A percentile compares a stretch with the other conserved stretches of the same genome.
These are phyloP conservation scores for Unio delphinus DNA, from an alignment of 2,888 invertebrate genomes.

Conservation along the genomic window DNA sequence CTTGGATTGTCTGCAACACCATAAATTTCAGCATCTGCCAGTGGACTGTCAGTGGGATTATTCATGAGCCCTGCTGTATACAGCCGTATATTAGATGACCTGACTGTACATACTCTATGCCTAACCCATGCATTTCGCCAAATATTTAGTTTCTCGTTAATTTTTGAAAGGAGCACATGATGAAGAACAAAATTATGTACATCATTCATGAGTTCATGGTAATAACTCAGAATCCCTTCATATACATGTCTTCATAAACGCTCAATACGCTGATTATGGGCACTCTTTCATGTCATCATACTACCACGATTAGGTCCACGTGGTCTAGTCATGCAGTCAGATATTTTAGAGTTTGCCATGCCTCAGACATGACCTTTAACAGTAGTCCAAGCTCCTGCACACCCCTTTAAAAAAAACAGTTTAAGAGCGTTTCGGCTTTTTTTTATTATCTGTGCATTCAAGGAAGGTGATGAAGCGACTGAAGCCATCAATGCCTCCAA, in stretches of 20 bases:
- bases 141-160: constrained; percentile 17
- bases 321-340: constrained; percentile 17
- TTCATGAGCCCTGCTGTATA: too few species aligned
- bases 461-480: constrained; percentile 16
- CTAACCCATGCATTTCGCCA: constrained; percentile 17
- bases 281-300: constrained; percentile 24
- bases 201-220: constrained; percentile 18
- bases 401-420: constrained; percentile 11
- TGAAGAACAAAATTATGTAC: constrained; percentile 14
- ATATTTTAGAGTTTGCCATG: constrained; percentile 14
- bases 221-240: constrained; percentile 18
- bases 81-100: constrained; percentile 8
- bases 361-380: constrained; percentile 18
- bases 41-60: not conserved
- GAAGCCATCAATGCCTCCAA: constrained; percentile 29
- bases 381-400: not conserved
- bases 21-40: too few species aligned
- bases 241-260: too few species aligned
- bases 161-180: not conserved
- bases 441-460: constrained; percentile 22
- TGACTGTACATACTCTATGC: constrained; percentile 20
- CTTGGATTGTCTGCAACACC: not conserved
- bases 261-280: constrained; percentile 7
- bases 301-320: constrained; percentile 7
- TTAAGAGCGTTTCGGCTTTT: constrained; percentile 16